Base-by-base conservation (phyloP, 23 tunicate species). In the Botrylloides violaceus region DNA sequence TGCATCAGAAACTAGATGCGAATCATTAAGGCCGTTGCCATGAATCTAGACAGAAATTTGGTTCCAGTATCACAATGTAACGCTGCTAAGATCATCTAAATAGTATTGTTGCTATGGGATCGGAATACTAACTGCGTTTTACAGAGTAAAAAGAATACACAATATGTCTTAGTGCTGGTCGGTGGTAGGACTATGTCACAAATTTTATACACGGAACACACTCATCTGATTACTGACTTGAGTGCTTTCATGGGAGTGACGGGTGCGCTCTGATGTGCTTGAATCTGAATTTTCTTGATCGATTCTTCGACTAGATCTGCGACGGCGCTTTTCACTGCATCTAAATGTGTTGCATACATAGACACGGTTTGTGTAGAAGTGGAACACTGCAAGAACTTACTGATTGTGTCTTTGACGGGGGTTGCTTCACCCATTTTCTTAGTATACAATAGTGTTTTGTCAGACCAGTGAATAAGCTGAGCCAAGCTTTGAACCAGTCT, bases 401-500 rank as follows among this genome's bases (percentile, higher is more conserved):
- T 31, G 19, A 68, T 43, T 0, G 58, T 68, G 27, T 68, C 74
- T 37, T 37, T 68, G 29, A 68, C 37, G 4, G 74, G 74, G 56
- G 56, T 68, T 28, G 80, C 81, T 35, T 50, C 35, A 18, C 61
- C 27, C 5, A 34, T 56, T 23, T 48, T 20, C n/a, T 66, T 58
- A 2, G 75, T 33, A 23, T 71, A 77, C 73, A 87, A 35, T 66
- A 87, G 34, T 55, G 83, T 70, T 4, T 35, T 29, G 70, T 87
- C 95, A 3, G 95, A 62, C 95, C 95, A 87, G 47, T 70, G 95
- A 12, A 87, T 77, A 3, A 87, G 70, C n/a, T 87, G 61, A 0
- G 95, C 95, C 15, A 87, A 49, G 58, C 77, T 80, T 38, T 87
- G 95, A 2, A 87, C 71, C 3, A 87, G 80, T 43, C 64, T 68